Evolutionary conservation across 1,140 invertebrate genomes (phyloP).

Genomic region (Theocolax elegans): DNA sequence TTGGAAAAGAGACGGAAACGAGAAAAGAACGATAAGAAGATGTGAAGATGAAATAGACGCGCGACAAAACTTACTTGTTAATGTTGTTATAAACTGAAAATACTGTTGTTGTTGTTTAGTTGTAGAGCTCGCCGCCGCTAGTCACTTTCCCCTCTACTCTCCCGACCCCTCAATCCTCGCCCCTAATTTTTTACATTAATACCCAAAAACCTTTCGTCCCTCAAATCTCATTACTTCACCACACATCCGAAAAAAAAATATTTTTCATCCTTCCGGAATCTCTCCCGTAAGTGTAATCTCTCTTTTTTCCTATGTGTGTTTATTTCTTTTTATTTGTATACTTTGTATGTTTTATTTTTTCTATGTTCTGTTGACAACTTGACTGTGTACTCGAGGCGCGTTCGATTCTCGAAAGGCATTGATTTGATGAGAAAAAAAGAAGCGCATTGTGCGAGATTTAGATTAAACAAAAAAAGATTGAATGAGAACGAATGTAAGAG

Average conservation of each 20-base stretch:
- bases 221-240: conserved; percentile 5
- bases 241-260: conserved; percentile 21
- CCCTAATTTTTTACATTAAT: conserved; percentile 9
- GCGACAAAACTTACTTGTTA: conserved; percentile 67
- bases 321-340: conserved; percentile 36
- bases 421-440: conserved; percentile 28
- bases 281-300: conserved; percentile 33
- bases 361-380: conserved; percentile 41
- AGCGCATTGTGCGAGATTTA: conserved; percentile 40
- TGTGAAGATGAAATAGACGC: conserved; percentile 48
- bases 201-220: too few species aligned
- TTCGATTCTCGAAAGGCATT: conserved; percentile 37
- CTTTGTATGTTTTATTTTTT: conserved; percentile 38
- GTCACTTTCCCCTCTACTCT: conserved; percentile 60
- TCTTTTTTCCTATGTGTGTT: conserved; percentile 25
- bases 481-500: conserved; percentile 26
- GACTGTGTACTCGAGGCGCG: conserved; percentile 41
- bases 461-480: background rate
- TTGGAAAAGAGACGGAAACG: conserved; percentile 33
- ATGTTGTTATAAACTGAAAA: conserved; percentile 69
- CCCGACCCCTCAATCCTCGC: conserved; percentile 18
- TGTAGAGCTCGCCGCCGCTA: conserved; percentile 69
- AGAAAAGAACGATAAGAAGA: conserved; percentile 23
- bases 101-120: conserved; percentile 70
- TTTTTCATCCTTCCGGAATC: conserved; percentile 31